Percentiles rank a stretch among this genome's conserved stretches.
phyloP scores from a whole-genome alignment of 2,888 invertebrate species.

The Calameuta pallipes region DNA sequence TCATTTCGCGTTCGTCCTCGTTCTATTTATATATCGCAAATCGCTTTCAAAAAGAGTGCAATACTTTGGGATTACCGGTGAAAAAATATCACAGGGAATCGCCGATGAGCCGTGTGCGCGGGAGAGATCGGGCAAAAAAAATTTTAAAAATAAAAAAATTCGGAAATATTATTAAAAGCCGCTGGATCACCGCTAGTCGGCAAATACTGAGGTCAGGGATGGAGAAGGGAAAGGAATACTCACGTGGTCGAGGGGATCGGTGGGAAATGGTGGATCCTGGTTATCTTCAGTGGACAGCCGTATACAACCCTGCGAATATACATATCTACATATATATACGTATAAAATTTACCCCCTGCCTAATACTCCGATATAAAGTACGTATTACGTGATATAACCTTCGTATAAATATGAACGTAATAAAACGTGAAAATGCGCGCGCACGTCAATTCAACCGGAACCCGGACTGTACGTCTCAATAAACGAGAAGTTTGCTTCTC shows the following conservation, averaged over 20 bases:
- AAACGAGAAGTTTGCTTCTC: neutral
- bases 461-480: neutral
- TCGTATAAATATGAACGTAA: constrained; percentile 10
- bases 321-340: constrained; percentile 29
- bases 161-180: constrained; percentile 59
- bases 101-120: constrained; percentile 47
- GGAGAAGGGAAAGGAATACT: constrained; percentile 7
- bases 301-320: constrained; percentile 41
- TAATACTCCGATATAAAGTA: constrained; percentile 35
- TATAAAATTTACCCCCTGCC: constrained; percentile 20
- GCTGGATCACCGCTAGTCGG: constrained; percentile 39
- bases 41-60: constrained; percentile 60
- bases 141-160: constrained; percentile 39
- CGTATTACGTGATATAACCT: constrained; percentile 29
- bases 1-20: constrained; percentile 46
- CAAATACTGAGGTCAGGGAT: constrained; percentile 25
- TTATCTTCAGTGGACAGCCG: constrained; percentile 50
- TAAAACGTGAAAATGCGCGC: neutral
- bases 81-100: constrained; percentile 48
- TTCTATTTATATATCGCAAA: constrained; percentile 61
- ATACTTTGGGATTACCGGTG: constrained; percentile 60
- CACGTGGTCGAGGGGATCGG: constrained; percentile 18
- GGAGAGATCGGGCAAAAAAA: constrained; percentile 24
- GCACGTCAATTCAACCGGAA: neutral
- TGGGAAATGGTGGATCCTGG: constrained; percentile 27